Evolutionary conservation across 2,888 invertebrate species (phyloP), one percentile per base, ranked within the genome.

Genomic region (Oscheius sp.): DNA sequence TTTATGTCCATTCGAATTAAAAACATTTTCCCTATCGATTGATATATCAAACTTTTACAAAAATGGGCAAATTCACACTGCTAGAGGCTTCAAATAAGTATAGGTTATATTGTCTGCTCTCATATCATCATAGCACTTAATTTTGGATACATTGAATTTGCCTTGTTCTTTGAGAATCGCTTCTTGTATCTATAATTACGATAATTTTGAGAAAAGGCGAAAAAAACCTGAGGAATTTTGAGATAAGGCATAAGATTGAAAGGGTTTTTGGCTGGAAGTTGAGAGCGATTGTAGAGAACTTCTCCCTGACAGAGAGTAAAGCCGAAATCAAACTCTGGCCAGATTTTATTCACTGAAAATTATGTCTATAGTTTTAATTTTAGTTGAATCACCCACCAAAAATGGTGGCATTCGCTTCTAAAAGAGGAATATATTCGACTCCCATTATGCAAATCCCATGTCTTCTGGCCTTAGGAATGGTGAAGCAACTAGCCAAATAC

Each of bases 141-240:
- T n/a, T n/a, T n/a, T n/a, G 20, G 64, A 33, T n/a, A 23, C 17
- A 50, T 64, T 64, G 64, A 64, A 64, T 12, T 27, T 48, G 29
- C 34, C 64, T 27, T 64, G 45, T 20, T 15, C 10, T 34, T 50
- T 64, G 6, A 27, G 45, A 20, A n/a, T 12, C 2, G 29, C 8
- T 23, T 64, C 64, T 12, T 50, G 45, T 3, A 64, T 34, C 61
- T 61, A 48, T 23, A 48, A n/a, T n/a, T n/a, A n/a, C n/a, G n/a
- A n/a, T n/a, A n/a, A n/a, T n/a, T n/a, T n/a, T n/a, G n/a, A n/a
- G n/a, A n/a, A n/a, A n/a, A n/a, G n/a, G n/a, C n/a, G n/a, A n/a
- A n/a, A n/a, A n/a, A n/a, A 34, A 55, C 55, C 33, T 55, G 55
- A 34, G 37, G 17, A 2, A 34, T 12, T 17, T 33, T 55, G 10